Conservation (phyloP, 2,113 vertebrate genomes). For the Tyto alba region DNA sequence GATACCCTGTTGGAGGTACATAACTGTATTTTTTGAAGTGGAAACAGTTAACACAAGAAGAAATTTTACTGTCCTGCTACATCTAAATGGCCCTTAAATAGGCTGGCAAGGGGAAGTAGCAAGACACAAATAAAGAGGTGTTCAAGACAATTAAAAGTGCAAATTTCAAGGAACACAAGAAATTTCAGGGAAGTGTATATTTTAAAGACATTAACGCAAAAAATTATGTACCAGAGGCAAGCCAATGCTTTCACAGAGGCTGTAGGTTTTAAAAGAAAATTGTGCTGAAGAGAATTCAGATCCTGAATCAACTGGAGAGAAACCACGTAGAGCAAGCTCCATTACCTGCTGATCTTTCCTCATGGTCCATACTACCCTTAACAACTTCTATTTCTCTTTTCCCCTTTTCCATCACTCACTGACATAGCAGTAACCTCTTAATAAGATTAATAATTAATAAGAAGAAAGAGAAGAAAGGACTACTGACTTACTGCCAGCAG, state of each 20-base stretch:
- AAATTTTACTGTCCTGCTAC: neutral
- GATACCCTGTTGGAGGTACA: neutral
- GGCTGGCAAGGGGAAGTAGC: neutral
- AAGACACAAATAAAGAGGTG: neutral
- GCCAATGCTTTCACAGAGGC: neutral
- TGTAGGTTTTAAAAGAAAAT: neutral
- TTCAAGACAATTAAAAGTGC: neutral
- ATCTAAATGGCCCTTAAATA: neutral
- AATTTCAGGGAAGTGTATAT: neutral
- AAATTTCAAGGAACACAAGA: neutral
- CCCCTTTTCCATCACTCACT: neutral
- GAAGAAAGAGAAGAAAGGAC: neutral
- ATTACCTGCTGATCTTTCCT: neutral
- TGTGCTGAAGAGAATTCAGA: neutral
- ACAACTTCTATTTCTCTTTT: neutral
- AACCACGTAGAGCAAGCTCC: neutral
- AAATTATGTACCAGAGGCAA: neutral
- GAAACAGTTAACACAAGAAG: neutral
- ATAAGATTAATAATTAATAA: no score
- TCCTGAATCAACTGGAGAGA: neutral
- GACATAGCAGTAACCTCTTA: neutral
- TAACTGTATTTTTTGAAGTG: no score
- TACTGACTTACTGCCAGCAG: neutral
- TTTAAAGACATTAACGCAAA: neutral
- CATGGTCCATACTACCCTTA: neutral